Base-by-base conservation (phyloP, 2,888 invertebrate species). In the Acanthosepion lycidas region DNA sequence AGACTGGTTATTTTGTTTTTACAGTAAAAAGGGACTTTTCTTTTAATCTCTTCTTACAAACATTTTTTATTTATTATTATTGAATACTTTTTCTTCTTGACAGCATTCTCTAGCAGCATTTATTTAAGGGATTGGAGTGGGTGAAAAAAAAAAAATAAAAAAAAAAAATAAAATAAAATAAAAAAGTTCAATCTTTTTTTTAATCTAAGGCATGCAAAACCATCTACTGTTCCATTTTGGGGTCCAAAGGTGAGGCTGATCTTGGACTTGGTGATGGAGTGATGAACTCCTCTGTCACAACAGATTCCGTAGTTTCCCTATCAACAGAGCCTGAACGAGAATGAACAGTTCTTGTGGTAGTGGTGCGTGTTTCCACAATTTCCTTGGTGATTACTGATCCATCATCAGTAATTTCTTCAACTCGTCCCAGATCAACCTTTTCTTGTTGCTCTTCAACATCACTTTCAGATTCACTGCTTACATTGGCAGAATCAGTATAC, bases 351-450 rank as follows among this genome's bases (percentile, higher is more conserved):
- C 95, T 94, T n/a, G 51, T 93, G n/a, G 92, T 93, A n/a, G 94
- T 95, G 33, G 95, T 95, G 48, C 96, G 95, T 49, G 95, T 95
- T 93, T 96, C 95, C 33, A 96, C 51, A n/a, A 96, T 94, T 23
- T 95, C 95, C 78, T 95, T 96, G 49, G 95, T 95, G 92, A 96
- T 95, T 6, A 95, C 55, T 1, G 95, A 95, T 6, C 96, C 96
- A 95, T 96, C 96, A 51, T 95, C 96, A 96, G 18, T 15, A 51
- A 94, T 26, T 55, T 94, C 94, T 55, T 94, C 55, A 33, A 94
- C 64, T n/a, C 42, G 33, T 18, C 94, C 95, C 95, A 96, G 95
- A n/a, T 94, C 94, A 18, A 96, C 96, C 53, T 95, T 94, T 91
- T 96, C 96, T 26, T 95, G 95, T 48, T 95, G 95, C 6, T 95